Evolutionary conservation across 2,888 invertebrate genomes (phyloP), one percentile per base, ranked within the genome.

Genomic region (Leptinotarsa rubiginosa): DNA sequence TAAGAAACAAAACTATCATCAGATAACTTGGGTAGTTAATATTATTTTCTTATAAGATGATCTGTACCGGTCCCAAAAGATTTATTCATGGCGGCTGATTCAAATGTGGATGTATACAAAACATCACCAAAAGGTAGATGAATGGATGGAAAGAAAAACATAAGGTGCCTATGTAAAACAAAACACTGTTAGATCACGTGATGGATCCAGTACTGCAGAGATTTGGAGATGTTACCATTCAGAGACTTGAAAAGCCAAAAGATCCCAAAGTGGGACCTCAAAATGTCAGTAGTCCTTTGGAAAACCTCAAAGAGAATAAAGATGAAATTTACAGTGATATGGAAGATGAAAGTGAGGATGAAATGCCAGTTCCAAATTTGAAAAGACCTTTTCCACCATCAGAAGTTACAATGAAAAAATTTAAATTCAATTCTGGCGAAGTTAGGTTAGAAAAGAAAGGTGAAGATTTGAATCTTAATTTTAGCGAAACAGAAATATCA

Each of bases 171-270:
- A 70, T 66, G 66, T 74, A 66, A 50, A 74, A 70, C 70, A 70
- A 66, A 65, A 73, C 52, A 65, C 68, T 25, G 50, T 65, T 65
- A 15, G 22, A 68, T 83, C 83, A 73, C 66, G 81, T 81, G 75
- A 89, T 91, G 89, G 90, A 91, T 84, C 90, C 89, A 77, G 89
- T 90, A 83, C 85, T 91, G 75, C 90, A 90, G 80, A 87, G 90
- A 81, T 89, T 91, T 77, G 91, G 91, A 81, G 91, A 91, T 88
- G 91, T 91, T 82, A 91, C 90, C 62, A 91, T 91, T 81, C 91
- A 91, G 84, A 87, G 90, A 77, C 84, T 87, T 71, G 86, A 87
- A 75, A 87, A 87, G 82, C 85, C 86, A 62, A 86, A 86, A 80
- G 84, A 83, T 66, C 75, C 81, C 68, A 82, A 83, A 77, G 77